phyloP scores from a whole-genome alignment of 1,140 invertebrate genomes.

The Eupristina koningsbergeri region DNA sequence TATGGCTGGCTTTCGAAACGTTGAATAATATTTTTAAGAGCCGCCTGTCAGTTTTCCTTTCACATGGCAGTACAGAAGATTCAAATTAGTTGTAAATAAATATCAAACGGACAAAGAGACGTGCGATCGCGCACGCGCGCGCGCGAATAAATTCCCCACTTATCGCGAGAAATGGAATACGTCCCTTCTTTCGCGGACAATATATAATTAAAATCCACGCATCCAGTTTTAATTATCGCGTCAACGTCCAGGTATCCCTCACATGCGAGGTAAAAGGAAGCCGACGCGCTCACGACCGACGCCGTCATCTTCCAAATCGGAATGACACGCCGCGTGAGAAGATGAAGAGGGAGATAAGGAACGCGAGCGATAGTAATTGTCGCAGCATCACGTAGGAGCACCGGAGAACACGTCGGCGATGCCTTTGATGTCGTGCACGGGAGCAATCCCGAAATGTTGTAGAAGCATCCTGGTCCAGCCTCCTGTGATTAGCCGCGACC shows the following conservation, averaged over 20 bases:
- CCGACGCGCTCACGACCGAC: background rate
- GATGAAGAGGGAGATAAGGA: background rate
- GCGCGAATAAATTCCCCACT: background rate
- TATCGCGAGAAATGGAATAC: background rate
- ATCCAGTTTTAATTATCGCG: conserved; percentile 21
- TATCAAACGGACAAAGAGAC: background rate
- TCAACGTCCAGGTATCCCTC: background rate
- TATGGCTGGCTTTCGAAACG: background rate
- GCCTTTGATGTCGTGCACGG: conserved; percentile 29
- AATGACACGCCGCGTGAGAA: background rate
- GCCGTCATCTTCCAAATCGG: background rate
- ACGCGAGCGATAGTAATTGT: background rate
- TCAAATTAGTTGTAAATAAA: background rate
- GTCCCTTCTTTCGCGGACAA: background rate
- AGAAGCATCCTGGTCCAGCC: background rate
- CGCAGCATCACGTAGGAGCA: background rate
- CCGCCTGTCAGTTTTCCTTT: background rate
- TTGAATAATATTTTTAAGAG: background rate
- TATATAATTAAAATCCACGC: conserved; percentile 1
- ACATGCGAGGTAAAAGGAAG: background rate
- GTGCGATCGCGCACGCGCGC: no score
- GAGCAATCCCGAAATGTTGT: conserved; percentile 24
- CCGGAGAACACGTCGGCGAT: background rate
- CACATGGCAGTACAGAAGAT: background rate
- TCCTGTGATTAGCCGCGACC: conserved; percentile 25